These are phyloP conservation scores for Brachionus manjavacas DNA, from an alignment of 1,140 invertebrate species.

Conservation along the genomic window DNA sequence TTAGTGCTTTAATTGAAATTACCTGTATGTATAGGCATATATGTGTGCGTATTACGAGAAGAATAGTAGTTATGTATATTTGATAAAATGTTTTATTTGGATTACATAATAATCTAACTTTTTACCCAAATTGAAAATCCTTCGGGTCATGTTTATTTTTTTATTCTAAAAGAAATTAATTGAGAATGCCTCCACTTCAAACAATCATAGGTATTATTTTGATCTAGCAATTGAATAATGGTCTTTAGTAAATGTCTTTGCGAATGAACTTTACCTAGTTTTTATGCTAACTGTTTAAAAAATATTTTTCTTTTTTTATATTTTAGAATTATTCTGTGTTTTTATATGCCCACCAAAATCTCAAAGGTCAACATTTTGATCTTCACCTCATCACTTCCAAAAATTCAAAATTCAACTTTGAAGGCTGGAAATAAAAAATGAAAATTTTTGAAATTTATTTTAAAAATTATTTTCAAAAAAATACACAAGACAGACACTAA, in stretches of 20 bases:
- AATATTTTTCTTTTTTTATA: too few relatives aligned
- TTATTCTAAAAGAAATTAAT: background rate
- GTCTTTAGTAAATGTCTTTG: background rate
- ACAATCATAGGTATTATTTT: background rate
- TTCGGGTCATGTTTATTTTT: background rate
- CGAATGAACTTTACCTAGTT: background rate
- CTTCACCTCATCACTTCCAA: too few relatives aligned
- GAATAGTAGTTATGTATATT: background rate
- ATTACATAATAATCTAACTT: background rate
- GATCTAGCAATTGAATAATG: background rate
- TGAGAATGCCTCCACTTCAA: background rate
- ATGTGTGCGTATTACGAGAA: background rate
- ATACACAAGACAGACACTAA: too few relatives aligned
- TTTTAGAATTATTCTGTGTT: too few relatives aligned
- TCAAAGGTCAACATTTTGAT: too few relatives aligned
- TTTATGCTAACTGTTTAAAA: background rate
- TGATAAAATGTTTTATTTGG: constrained; percentile 1
- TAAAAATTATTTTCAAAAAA: too few relatives aligned
- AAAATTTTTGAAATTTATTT: too few relatives aligned
- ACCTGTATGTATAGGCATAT: background rate
- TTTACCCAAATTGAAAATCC: background rate
- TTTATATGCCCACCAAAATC: too few relatives aligned
- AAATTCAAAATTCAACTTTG: too few relatives aligned
- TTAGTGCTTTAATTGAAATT: background rate
- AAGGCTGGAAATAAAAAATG: too few relatives aligned